phyloP scores from a whole-genome alignment of 30 jellyfish, hydroid and myxozoan genomes.

The Aurelia coerulea region DNA sequence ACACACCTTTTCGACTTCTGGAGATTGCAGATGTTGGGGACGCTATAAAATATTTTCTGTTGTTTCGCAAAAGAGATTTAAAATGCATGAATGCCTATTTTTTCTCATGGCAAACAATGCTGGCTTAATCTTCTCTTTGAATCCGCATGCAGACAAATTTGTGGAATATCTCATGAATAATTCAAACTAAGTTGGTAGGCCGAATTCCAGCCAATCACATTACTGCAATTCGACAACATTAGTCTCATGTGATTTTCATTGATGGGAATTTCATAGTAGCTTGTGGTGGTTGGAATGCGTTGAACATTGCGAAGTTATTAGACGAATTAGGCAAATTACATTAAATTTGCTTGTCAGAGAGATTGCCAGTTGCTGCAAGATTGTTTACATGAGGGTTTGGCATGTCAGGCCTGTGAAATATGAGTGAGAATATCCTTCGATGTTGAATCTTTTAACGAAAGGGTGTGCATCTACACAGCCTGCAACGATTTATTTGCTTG shows the following conservation, averaged over 20 bases:
- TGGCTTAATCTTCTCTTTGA: conserved; percentile 6
- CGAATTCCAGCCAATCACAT: conserved; percentile 14
- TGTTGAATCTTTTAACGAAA: no score
- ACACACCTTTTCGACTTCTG: conserved; percentile 22
- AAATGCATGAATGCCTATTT: conserved; percentile 24
- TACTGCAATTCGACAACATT: conserved; percentile 26
- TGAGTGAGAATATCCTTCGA: no score
- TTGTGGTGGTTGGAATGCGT: neutral
- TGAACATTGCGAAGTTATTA: no score
- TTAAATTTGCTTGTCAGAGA: no score
- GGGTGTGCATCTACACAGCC: no score
- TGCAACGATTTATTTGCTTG: no score
- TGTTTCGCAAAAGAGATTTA: conserved; percentile 12
- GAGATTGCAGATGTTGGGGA: conserved; percentile 24
- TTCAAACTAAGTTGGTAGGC: conserved; percentile 11
- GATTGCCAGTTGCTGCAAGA: no score
- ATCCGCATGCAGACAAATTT: conserved; percentile 10
- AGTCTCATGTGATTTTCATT: conserved; percentile 62
- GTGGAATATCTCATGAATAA: conserved; percentile 10
- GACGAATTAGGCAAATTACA: no score
- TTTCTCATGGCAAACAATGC: conserved; percentile 23
- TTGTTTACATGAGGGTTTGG: no score
- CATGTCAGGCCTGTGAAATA: no score
- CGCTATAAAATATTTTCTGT: conserved; percentile 16
- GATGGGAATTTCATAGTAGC: conserved; percentile 1